These are phyloP conservation scores for Drosophila pseudoobscura DNA, from an alignment of 1,140 invertebrate genomes.

Conservation along the genomic window DNA sequence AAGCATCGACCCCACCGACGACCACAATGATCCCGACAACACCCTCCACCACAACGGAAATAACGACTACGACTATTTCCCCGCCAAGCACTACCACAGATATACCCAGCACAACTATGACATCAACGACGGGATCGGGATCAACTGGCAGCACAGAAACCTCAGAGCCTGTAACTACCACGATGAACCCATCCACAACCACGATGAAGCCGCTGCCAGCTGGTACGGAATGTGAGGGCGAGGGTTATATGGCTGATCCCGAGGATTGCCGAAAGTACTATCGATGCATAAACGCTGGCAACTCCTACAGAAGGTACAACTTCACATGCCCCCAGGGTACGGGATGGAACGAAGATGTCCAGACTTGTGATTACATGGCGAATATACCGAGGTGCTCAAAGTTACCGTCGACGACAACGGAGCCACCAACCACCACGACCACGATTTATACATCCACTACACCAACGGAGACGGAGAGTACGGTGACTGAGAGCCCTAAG, in stretches of 20 bases:
- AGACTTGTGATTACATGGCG: slow-evolving; percentile 49
- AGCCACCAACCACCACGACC: slow-evolving; percentile 28
- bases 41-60: slow-evolving; percentile 14
- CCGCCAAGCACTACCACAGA: slow-evolving; percentile 22
- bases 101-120: slow-evolving; percentile 15
- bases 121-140: not conserved
- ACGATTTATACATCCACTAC: slow-evolving; percentile 31
- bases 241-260: slow-evolving; percentile 86
- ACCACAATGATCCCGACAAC: slow-evolving; percentile 8
- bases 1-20: not conserved
- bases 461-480: not conserved
- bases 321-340: slow-evolving; percentile 87
- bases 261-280: slow-evolving; percentile 88
- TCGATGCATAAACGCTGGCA: slow-evolving; percentile 86
- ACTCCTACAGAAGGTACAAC: slow-evolving; percentile 85
- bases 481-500: not conserved
- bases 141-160: slow-evolving; percentile 19
- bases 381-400: slow-evolving; percentile 44
- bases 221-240: slow-evolving; percentile 77
- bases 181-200: slow-evolving; percentile 19
- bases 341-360: slow-evolving; percentile 86
- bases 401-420: slow-evolving; percentile 32
- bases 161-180: slow-evolving; percentile 5
- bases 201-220: slow-evolving; percentile 45
- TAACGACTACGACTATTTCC: slow-evolving; percentile 2